phyloP scores from a whole-genome alignment of 2,888 invertebrate species.

The Stratiomys singularior region DNA sequence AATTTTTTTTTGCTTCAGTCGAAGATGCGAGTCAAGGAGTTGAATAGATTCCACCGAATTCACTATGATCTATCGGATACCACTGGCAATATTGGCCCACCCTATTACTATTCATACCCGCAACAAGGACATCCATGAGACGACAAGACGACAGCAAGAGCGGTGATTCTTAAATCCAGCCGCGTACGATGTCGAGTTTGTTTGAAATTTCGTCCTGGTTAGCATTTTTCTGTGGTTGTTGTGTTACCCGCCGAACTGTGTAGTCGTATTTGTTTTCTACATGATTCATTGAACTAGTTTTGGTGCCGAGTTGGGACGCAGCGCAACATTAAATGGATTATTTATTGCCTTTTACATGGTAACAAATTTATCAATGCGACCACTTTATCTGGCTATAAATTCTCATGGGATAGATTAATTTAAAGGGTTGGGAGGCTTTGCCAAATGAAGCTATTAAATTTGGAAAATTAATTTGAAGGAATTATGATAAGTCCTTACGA shows the following conservation, averaged over 20 bases:
- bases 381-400: no score
- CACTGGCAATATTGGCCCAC: background rate
- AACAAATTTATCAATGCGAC: no score
- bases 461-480: no score
- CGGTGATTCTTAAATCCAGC: constrained; percentile 11
- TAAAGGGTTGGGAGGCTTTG: no score
- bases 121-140: constrained; percentile 33
- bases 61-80: background rate
- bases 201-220: constrained; percentile 15
- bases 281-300: background rate
- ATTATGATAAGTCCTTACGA: no score
- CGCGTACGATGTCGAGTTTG: constrained; percentile 26
- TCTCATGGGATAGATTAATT: no score
- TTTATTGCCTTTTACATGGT: no score
- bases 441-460: no score
- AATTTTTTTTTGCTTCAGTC: no score
- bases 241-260: no score
- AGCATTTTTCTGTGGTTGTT: background rate
- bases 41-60: background rate
- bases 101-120: constrained; percentile 35
- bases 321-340: background rate
- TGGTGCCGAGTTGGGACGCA: background rate
- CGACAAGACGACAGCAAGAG: constrained; percentile 8
- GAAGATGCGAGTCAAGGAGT: no score
- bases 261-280: background rate